Conservation (phyloP, 1,140 invertebrate genomes). For the Lepidurus arcticus region DNA sequence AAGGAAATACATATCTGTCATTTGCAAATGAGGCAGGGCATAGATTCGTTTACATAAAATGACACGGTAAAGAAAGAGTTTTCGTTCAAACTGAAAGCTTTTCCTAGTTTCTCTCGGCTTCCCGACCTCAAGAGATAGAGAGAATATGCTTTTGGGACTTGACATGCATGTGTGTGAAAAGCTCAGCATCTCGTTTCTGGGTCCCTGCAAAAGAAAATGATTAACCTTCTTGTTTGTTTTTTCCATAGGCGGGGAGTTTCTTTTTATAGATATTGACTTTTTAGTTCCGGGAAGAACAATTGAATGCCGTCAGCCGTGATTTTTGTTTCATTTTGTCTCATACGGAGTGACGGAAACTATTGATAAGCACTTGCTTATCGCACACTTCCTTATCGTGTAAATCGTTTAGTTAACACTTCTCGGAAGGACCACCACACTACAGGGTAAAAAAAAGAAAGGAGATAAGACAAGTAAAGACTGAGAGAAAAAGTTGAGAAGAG, state of each 20-base stretch:
- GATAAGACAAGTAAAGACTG: too few relatives aligned
- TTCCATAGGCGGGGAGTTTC: too few relatives aligned
- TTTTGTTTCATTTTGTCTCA: background rate
- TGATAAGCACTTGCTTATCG: too few relatives aligned
- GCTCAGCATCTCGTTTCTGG: background rate
- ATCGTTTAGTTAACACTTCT: too few relatives aligned
- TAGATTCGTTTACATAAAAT: background rate
- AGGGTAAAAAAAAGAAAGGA: too few relatives aligned
- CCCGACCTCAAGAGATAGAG: background rate
- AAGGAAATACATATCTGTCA: too few relatives aligned
- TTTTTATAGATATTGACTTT: background rate
- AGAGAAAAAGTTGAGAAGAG: too few relatives aligned
- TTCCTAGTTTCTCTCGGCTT: slow-evolving; percentile 9
- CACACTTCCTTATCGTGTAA: too few relatives aligned
- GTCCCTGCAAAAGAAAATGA: background rate
- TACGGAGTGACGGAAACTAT: too few relatives aligned
- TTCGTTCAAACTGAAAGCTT: slow-evolving; percentile 1
- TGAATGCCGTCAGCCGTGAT: background rate
- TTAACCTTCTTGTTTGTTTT: background rate
- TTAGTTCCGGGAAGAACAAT: background rate
- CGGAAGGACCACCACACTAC: too few relatives aligned
- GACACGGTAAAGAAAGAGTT: background rate
- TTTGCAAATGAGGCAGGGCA: background rate
- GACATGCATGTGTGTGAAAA: background rate
- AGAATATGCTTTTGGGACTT: background rate